A percentile compares a stretch with the other conserved stretches of the same genome.
phyloP scores from a whole-genome alignment of 2,888 invertebrate species.

The Eurois occulta region DNA sequence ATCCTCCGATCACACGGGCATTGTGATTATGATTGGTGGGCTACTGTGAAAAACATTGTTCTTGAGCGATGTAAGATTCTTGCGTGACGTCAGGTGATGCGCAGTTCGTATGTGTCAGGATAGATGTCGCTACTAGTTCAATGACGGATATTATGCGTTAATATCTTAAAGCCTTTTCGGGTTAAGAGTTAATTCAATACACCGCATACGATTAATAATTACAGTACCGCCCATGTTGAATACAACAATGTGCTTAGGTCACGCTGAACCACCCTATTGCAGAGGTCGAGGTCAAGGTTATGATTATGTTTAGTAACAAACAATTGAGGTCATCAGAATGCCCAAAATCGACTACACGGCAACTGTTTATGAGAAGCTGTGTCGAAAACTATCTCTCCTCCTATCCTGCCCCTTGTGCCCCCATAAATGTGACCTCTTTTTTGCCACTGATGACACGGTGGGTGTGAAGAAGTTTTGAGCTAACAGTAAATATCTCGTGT shows the following conservation, averaged over 20 bases:
- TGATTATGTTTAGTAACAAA: background rate
- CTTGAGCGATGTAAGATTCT: background rate
- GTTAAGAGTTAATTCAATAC: background rate
- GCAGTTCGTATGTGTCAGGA: background rate
- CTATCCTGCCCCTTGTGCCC: no score
- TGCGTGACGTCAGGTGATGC: background rate
- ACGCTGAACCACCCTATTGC: background rate
- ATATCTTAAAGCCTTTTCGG: background rate
- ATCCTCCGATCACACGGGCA: background rate
- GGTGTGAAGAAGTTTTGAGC: background rate
- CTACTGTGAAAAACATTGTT: background rate
- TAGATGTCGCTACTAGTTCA: background rate
- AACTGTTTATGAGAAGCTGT: background rate
- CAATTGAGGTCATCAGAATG: background rate
- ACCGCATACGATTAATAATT: background rate
- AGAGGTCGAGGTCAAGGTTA: background rate
- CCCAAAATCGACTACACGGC: background rate
- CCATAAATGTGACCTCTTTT: background rate
- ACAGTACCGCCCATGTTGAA: background rate
- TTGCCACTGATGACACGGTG: background rate
- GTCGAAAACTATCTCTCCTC: background rate
- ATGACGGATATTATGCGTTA: background rate
- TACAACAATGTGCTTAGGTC: background rate
- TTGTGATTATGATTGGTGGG: background rate
- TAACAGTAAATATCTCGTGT: background rate